phyloP scores from a whole-genome alignment of 2,888 invertebrate species.

The Nudaria mundana region DNA sequence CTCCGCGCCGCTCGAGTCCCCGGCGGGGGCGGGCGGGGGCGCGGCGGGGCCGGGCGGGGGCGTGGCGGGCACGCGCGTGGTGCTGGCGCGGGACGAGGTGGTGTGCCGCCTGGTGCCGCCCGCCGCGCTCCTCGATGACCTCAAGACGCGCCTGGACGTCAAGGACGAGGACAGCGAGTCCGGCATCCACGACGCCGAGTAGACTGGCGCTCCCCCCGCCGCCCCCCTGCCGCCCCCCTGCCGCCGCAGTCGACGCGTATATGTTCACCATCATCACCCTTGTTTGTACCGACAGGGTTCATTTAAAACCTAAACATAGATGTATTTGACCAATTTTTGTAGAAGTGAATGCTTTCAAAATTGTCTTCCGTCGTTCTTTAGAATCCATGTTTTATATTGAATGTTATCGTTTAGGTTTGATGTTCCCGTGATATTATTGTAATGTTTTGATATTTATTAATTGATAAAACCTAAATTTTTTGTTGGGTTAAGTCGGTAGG shows the following conservation, averaged over 20 bases:
- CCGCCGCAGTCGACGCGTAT: background rate
- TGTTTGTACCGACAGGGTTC: slow-evolving; percentile 5
- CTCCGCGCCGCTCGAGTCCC: slow-evolving; percentile 28
- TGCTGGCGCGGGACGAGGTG: slow-evolving; percentile 41
- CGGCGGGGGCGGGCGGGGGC: slow-evolving; percentile 26
- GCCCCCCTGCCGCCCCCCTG: slow-evolving; percentile 1
- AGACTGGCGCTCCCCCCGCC: slow-evolving; percentile 11
- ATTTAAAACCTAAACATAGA: slow-evolving; percentile 8
- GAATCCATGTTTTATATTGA: background rate
- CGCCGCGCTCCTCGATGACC: slow-evolving; percentile 66
- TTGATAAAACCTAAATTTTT: too few relatives aligned
- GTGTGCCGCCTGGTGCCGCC: slow-evolving; percentile 63
- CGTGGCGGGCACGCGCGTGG: slow-evolving; percentile 15
- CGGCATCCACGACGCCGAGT: slow-evolving; percentile 74
- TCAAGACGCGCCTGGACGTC: slow-evolving; percentile 65
- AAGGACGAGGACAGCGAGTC: slow-evolving; percentile 76
- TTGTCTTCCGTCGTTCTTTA: slow-evolving; percentile 42
- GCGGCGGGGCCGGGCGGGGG: slow-evolving; percentile 9
- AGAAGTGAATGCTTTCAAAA: slow-evolving; percentile 28
- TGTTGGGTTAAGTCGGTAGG: too few relatives aligned
- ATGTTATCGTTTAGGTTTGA: background rate
- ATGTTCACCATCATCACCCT: background rate
- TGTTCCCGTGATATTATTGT: background rate
- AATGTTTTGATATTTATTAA: background rate
- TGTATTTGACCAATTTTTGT: slow-evolving; percentile 46